Conservation (phyloP, 2,797 vertebrate species). For the Hemitrygon akajei region DNA sequence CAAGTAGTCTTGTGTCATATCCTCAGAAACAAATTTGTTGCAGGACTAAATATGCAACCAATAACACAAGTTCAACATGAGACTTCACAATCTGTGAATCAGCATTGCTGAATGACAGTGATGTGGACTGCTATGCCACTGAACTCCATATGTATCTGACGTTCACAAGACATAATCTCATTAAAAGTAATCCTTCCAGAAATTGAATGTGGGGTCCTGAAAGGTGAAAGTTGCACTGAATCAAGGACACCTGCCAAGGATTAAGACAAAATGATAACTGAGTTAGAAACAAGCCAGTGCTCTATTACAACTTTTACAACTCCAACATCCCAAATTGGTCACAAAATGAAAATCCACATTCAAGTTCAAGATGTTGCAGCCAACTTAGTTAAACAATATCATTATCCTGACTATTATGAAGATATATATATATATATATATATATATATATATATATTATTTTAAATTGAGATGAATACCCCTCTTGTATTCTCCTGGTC, state of each 20-base stretch:
- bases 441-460: no score
- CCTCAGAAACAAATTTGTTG: neutral
- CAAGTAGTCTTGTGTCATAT: neutral
- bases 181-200: slow-evolving; percentile 31
- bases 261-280: slow-evolving; percentile 22
- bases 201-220: slow-evolving; percentile 4
- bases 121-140: neutral
- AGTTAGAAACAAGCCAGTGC: neutral
- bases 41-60: neutral
- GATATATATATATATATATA: no score
- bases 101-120: slow-evolving; percentile 2
- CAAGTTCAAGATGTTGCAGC: neutral
- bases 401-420: neutral
- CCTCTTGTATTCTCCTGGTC: neutral
- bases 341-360: neutral
- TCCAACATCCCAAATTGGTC: neutral
- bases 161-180: slow-evolving; percentile 19
- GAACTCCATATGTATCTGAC: neutral
- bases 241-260: slow-evolving; percentile 31
- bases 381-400: neutral
- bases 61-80: neutral
- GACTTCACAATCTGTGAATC: neutral
- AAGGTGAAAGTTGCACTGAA: slow-evolving; percentile 21
- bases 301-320: neutral
- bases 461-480: neutral